These are phyloP conservation scores for Semotilus atromaculatus DNA, from an alignment of 2,797 vertebrate genomes.

Conservation along the genomic window DNA sequence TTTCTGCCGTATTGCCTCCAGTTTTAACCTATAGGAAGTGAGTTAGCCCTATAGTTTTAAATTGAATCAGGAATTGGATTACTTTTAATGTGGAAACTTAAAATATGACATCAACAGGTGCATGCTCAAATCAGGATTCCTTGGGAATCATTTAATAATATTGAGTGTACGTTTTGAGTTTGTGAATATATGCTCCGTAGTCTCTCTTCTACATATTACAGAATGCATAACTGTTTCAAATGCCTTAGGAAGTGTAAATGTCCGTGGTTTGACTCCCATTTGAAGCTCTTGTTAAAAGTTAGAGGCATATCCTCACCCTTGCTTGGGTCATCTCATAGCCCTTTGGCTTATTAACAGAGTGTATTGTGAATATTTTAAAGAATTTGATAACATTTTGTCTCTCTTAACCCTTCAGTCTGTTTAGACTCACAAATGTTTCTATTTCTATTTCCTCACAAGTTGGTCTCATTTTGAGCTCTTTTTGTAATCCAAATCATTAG, in stretches of 20 bases:
- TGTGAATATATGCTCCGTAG: not conserved
- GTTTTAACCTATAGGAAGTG: not conserved
- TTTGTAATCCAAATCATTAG: constrained; percentile 25
- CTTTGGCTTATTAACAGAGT: not conserved
- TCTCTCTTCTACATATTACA: not conserved
- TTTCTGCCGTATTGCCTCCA: not conserved
- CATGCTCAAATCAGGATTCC: not conserved
- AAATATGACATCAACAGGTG: not conserved
- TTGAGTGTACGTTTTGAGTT: constrained; percentile 3
- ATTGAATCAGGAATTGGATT: not conserved
- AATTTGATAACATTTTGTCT: not conserved
- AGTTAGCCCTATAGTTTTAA: not conserved
- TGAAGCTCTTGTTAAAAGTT: not conserved
- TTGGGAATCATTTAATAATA: not conserved
- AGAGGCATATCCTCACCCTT: not conserved
- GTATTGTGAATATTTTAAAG: not conserved
- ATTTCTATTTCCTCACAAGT: not conserved
- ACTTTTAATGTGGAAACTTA: not conserved
- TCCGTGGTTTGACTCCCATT: too few species aligned
- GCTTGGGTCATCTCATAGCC: not conserved
- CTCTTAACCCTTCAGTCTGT: not conserved
- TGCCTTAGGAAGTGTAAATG: not conserved
- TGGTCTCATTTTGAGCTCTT: not conserved
- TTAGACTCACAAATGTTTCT: not conserved
- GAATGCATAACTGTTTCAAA: not conserved